phyloP scores from a whole-genome alignment of 2,888 invertebrate genomes.

The Cetonia aurata region DNA sequence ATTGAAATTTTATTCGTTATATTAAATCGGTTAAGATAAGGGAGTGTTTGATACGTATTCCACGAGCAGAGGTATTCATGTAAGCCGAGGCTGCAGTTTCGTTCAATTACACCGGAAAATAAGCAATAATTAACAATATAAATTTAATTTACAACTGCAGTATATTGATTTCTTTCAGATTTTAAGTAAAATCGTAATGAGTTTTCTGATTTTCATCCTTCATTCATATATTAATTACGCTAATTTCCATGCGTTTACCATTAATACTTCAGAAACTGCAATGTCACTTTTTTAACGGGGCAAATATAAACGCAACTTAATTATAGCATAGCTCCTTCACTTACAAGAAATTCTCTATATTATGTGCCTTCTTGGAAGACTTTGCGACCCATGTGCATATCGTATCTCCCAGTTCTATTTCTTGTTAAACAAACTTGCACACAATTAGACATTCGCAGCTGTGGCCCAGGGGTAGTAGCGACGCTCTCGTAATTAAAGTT shows the following conservation, averaged over 20 bases:
- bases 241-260: too few relatives aligned
- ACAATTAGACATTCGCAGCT: slow-evolving; percentile 55
- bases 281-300: background rate
- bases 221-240: too few relatives aligned
- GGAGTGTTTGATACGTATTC: slow-evolving; percentile 6
- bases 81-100: background rate
- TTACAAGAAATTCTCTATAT: slow-evolving; percentile 27
- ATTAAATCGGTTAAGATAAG: slow-evolving; percentile 15
- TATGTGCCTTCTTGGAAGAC: slow-evolving; percentile 26
- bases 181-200: too few relatives aligned
- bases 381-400: slow-evolving; percentile 36
- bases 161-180: background rate
- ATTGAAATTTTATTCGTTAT: slow-evolving; percentile 38
- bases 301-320: slow-evolving; percentile 17
- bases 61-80: background rate
- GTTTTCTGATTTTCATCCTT: too few relatives aligned
- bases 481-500: slow-evolving; percentile 60
- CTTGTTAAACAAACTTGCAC: slow-evolving; percentile 42
- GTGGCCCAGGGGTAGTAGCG: slow-evolving; percentile 56
- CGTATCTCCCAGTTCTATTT: slow-evolving; percentile 35
- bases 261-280: too few relatives aligned
- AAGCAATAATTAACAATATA: too few relatives aligned
- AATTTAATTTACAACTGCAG: background rate
- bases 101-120: slow-evolving; percentile 6
- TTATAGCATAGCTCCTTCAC: slow-evolving; percentile 23